phyloP scores from a whole-genome alignment of 1,140 invertebrate species.

The Drosophila aff. region DNA sequence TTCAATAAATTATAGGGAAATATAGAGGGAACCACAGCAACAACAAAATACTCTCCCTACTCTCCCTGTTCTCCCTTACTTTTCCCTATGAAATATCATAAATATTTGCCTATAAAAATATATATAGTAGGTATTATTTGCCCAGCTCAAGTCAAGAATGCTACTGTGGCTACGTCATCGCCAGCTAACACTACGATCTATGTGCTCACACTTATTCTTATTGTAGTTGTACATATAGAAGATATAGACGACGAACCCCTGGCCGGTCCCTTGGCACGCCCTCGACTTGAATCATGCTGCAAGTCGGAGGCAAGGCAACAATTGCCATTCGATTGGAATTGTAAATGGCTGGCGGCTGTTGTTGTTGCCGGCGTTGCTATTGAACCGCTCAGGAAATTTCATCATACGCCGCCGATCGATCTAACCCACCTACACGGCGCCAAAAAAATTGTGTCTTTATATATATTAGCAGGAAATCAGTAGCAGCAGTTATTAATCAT shows the following conservation, averaged over 20 bases:
- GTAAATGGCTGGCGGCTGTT: constrained; percentile 34
- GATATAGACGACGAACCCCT: constrained; percentile 1
- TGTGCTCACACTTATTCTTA: constrained; percentile 14
- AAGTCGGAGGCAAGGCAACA: constrained; percentile 35
- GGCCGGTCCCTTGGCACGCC: constrained; percentile 36
- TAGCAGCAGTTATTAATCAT: not conserved
- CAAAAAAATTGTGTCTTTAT: not conserved
- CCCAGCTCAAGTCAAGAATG: not conserved
- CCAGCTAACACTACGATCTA: constrained; percentile 8
- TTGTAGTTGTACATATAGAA: constrained; percentile 6
- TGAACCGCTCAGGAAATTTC: constrained; percentile 49
- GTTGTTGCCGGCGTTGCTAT: constrained; percentile 15
- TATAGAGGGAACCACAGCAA: not conserved
- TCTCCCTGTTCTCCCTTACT: not conserved
- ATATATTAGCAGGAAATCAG: not conserved
- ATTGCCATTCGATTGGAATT: constrained; percentile 53
- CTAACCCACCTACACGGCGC: constrained; percentile 11
- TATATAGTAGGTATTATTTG: not conserved
- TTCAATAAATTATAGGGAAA: not conserved
- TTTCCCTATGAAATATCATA: not conserved
- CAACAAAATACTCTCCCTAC: not conserved
- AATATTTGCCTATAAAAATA: not conserved
- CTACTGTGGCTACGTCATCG: constrained; percentile 27
- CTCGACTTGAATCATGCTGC: constrained; percentile 43
- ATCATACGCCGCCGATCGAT: constrained; percentile 36